Conservation (phyloP, 1,140 invertebrate genomes). For the Daktulosphaira vitifoliae region DNA sequence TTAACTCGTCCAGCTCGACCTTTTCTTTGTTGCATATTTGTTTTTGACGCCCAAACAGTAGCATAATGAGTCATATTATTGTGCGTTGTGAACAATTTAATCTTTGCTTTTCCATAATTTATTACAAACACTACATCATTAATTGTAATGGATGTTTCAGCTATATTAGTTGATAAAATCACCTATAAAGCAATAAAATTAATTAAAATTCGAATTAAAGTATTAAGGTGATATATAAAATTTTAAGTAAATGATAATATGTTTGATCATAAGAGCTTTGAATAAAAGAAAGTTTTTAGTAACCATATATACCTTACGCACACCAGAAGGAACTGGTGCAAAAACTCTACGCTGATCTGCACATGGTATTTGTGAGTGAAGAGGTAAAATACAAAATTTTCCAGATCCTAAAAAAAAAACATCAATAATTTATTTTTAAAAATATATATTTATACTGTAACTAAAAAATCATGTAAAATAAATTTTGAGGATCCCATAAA, state of each 20-base stretch:
- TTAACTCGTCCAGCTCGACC: slow-evolving; percentile 83
- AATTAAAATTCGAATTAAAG: no score
- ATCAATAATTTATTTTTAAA: no score
- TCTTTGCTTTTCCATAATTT: slow-evolving; percentile 89
- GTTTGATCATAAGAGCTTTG: no score
- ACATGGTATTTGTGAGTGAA: slow-evolving; percentile 83
- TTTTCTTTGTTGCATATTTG: slow-evolving; percentile 82
- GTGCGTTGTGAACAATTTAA: slow-evolving; percentile 90
- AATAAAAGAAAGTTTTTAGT: no score
- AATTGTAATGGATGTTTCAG: slow-evolving; percentile 91
- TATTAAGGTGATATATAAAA: no score
- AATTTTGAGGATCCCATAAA: no score
- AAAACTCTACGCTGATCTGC: slow-evolving; percentile 86
- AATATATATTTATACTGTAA: no score
- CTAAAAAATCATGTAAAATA: no score
- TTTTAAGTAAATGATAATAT: no score
- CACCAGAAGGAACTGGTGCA: slow-evolving; percentile 58
- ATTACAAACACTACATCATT: slow-evolving; percentile 95
- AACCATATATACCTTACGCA: slow-evolving; percentile 68
- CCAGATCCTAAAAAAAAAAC: slow-evolving; percentile 33
- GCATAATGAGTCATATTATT: slow-evolving; percentile 94
- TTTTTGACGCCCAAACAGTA: slow-evolving; percentile 84
- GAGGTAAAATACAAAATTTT: slow-evolving; percentile 64
- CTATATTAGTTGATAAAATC: slow-evolving; percentile 85
- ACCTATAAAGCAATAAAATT: slow-evolving; percentile 48